These are phyloP conservation scores for Hedya salicella DNA, from an alignment of 2,888 invertebrate species.

Conservation along the genomic window DNA sequence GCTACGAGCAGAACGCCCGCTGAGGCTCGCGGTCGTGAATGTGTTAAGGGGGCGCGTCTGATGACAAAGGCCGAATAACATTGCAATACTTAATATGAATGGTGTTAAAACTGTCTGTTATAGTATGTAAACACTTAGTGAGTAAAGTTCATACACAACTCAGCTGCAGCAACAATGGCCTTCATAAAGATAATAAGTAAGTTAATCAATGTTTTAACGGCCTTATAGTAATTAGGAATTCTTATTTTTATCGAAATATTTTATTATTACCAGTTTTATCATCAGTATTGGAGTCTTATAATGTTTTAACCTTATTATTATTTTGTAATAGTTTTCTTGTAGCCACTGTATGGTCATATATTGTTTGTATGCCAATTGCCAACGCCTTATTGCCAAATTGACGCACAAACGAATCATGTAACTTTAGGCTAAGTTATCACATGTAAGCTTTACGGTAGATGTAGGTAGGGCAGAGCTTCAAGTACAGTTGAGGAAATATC, in stretches of 20 bases:
- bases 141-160: conserved; percentile 46
- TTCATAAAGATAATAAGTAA: conserved; percentile 57
- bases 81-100: too few relatives aligned
- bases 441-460: conserved; percentile 32
- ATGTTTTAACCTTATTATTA: conserved; percentile 11
- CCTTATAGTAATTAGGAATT: conserved; percentile 35
- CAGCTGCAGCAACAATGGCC: conserved; percentile 59
- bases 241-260: conserved; percentile 14
- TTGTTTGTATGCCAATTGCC: conserved; percentile 58
- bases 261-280: conserved; percentile 15
- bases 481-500: conserved; percentile 5
- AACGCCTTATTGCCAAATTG: conserved; percentile 62
- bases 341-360: conserved; percentile 40
- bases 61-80: too few relatives aligned
- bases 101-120: too few relatives aligned
- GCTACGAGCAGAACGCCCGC: too few relatives aligned
- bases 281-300: conserved; percentile 23
- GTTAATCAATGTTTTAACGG: conserved; percentile 23
- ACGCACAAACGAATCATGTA: conserved; percentile 51
- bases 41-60: too few relatives aligned
- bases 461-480: conserved; percentile 15
- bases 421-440: conserved; percentile 28
- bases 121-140: neutral
- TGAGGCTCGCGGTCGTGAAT: too few relatives aligned
- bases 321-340: conserved; percentile 4